phyloP scores from a whole-genome alignment of 2,888 invertebrate species.

The Pristionchus exspectatus region DNA sequence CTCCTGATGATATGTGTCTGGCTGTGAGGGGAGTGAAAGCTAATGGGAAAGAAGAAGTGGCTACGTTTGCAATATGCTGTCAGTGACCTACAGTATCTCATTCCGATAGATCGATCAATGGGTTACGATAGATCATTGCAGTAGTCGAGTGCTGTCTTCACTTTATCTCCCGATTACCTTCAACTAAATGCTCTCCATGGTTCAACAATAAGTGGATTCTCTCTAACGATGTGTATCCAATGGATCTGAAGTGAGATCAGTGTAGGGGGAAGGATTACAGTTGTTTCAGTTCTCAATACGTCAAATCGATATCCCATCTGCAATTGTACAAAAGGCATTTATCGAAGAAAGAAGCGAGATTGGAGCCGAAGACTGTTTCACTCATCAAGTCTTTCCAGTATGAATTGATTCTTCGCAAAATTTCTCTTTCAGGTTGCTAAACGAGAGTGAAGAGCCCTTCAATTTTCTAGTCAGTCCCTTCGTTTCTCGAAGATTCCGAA shows the following conservation, averaged over 20 bases:
- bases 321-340: constrained; percentile 28
- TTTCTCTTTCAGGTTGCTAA: neutral
- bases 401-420: neutral
- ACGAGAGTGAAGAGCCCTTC: neutral
- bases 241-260: neutral
- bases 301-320: constrained; percentile 29
- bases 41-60: constrained; percentile 31
- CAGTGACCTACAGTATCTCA: neutral
- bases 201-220: constrained; percentile 46
- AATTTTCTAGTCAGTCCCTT: neutral
- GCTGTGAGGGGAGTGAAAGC: constrained; percentile 23
- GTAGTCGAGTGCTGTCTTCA: constrained; percentile 39
- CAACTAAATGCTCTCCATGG: constrained; percentile 43
- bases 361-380: neutral
- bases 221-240: constrained; percentile 20
- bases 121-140: neutral
- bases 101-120: neutral
- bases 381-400: neutral
- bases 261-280: neutral
- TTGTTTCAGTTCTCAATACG: constrained; percentile 17
- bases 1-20: constrained; percentile 48
- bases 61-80: constrained; percentile 30
- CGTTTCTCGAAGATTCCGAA: constrained; percentile 31
- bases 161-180: constrained; percentile 46
- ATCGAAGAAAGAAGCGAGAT: constrained; percentile 21